Base-by-base conservation (phyloP, 2,797 vertebrate genomes). In the Botia kubotai region DNA sequence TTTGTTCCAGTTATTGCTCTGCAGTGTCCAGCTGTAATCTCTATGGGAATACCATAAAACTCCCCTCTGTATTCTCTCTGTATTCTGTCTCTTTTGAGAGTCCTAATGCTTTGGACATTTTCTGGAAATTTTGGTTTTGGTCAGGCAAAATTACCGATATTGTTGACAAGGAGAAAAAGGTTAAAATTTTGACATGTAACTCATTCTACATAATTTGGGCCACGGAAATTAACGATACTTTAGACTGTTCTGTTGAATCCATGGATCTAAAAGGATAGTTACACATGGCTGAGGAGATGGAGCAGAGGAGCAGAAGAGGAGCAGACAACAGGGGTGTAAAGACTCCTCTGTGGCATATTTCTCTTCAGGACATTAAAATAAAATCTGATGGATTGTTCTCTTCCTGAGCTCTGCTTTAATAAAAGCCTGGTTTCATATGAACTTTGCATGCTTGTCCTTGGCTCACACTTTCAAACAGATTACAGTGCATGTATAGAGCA, bases 1-100 rank as follows among this genome's bases (percentile, higher is more conserved):
- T 87, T 85, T 83, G 82, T 83, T 87, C 73, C 72, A 80, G 84
- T 80, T 80, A 72, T 57, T 33, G 68, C 73, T 69, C 76, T 74
- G 70, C 55, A n/a, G 71, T 79, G 58, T 81, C 36, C 50, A 82
- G 72, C 33, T 23, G 13, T 80, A 82, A 75, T 80, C 80, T 82
- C 77, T 58, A 65, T 81, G 78, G 81, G 79, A 87, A 82, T 73
- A 70, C 75, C 77, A 74, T 69, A 29, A 65, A 73, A 29, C 62
- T 68, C 52, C 43, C 72, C 55, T 68, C 52, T 73, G 67, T 58
- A 17, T 82, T 43, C 39, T 43, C 8, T 7, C 39, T 43, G 8
- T 43, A 10, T 10, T 43, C 14, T 10, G 60, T 74, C 55, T 52
- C 7, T 19, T 39, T 36, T 13, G 2, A 13, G 12, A 62, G 13